A percentile compares a stretch with the other conserved stretches of the same genome.
Conservation (phyloP, 2,797 vertebrate genomes). For the Argya squamiceps region DNA sequence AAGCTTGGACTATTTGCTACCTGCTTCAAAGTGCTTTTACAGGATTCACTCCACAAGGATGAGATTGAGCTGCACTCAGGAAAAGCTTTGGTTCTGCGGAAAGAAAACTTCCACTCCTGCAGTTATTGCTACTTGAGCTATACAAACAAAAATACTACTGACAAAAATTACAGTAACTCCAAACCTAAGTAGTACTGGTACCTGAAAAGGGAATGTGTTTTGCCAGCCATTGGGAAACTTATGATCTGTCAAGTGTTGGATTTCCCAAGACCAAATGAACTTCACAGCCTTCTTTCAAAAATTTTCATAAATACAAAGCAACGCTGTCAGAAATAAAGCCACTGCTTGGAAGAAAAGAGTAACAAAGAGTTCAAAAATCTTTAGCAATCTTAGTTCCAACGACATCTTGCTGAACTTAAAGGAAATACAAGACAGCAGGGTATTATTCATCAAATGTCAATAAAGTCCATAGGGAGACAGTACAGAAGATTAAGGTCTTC, state of each 20-base stretch:
- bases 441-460: background rate
- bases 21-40: conserved; percentile 46
- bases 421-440: background rate
- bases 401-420: conserved; percentile 18
- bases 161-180: background rate
- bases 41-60: background rate
- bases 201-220: conserved; percentile 12
- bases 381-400: background rate
- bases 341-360: background rate
- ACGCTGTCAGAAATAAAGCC: background rate
- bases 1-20: conserved; percentile 16
- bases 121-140: conserved; percentile 63
- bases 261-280: conserved; percentile 9
- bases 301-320: background rate
- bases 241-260: background rate
- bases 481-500: background rate
- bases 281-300: conserved; percentile 6
- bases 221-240: background rate
- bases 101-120: conserved; percentile 34
- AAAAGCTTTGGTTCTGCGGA: conserved; percentile 62
- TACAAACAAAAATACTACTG: background rate
- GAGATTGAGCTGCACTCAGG: conserved; percentile 38
- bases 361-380: background rate
- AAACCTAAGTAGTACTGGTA: conserved; percentile 17
- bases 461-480: background rate